Conservation (phyloP, 2,113 vertebrate genomes). For the Prinia subflava region DNA sequence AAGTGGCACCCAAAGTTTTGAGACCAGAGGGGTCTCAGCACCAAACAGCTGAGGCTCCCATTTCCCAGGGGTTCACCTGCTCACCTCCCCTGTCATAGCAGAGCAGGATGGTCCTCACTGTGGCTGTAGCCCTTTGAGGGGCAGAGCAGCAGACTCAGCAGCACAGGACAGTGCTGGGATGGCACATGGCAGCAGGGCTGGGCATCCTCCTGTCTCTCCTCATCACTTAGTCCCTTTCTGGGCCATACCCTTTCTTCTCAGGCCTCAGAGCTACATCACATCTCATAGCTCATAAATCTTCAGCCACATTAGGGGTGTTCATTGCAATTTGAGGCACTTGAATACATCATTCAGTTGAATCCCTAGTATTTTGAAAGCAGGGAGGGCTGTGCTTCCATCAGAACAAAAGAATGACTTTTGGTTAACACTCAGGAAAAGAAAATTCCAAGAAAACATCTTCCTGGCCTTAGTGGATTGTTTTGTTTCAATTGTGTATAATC, state of each 20-base stretch:
- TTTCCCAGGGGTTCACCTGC: not conserved
- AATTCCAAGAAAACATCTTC: not conserved
- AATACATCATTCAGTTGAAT: not conserved
- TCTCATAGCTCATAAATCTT: not conserved
- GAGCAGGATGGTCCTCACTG: not conserved
- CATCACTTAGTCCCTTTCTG: not conserved
- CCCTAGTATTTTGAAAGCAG: not conserved
- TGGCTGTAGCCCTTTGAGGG: not conserved
- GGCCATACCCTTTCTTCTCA: not conserved
- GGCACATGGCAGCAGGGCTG: not conserved
- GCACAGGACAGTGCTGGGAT: rapidly evolving
- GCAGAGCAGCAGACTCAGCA: not conserved
- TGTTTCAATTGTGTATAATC: not conserved
- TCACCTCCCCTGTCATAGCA: rapidly evolving
- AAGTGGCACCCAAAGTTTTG: rapidly evolving
- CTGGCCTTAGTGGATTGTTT: not conserved
- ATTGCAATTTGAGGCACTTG: not conserved
- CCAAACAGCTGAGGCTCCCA: rapidly evolving
- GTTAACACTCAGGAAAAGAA: not conserved
- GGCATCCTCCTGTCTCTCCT: rapidly evolving
- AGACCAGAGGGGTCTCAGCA: not conserved
- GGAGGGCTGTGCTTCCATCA: not conserved
- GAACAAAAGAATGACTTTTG: not conserved
- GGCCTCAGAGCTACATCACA: rapidly evolving
- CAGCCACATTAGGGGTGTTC: not conserved